A percentile compares a stretch with the other conserved stretches of the same genome.
Conservation (phyloP, 2,113 vertebrate genomes). For the Oxygymnocypris stewartii region DNA sequence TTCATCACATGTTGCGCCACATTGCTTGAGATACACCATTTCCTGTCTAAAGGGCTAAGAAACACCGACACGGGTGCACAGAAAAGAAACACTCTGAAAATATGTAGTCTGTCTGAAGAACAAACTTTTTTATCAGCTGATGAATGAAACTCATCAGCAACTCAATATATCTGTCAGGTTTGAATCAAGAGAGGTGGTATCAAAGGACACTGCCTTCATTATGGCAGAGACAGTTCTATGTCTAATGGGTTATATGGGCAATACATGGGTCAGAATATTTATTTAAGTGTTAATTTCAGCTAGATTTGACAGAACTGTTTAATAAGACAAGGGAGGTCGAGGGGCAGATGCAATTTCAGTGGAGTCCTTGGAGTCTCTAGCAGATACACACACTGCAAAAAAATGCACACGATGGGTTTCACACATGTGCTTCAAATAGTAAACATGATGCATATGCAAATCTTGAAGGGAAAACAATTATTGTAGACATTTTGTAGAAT, state of each 20-base stretch:
- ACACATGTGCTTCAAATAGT: background rate
- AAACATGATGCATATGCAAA: background rate
- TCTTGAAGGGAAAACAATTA: background rate
- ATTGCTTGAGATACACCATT: slow-evolving; percentile 16
- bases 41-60: background rate
- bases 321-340: background rate
- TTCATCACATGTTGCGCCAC: slow-evolving; percentile 8
- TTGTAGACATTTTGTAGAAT: background rate
- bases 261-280: background rate
- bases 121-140: background rate
- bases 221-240: background rate
- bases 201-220: background rate
- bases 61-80: background rate
- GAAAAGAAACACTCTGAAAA: background rate
- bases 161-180: background rate
- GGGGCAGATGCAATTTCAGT: background rate
- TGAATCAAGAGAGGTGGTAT: slow-evolving; percentile 9
- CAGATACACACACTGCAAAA: background rate
- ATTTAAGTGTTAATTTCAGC: background rate
- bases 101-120: background rate
- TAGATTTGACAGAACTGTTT: background rate
- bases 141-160: background rate
- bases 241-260: background rate
- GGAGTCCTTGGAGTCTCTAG: background rate
- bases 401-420: background rate